Evolutionary conservation across 2,113 vertebrate species (phyloP).

Genomic region (Eulacestoma nigropectus): DNA sequence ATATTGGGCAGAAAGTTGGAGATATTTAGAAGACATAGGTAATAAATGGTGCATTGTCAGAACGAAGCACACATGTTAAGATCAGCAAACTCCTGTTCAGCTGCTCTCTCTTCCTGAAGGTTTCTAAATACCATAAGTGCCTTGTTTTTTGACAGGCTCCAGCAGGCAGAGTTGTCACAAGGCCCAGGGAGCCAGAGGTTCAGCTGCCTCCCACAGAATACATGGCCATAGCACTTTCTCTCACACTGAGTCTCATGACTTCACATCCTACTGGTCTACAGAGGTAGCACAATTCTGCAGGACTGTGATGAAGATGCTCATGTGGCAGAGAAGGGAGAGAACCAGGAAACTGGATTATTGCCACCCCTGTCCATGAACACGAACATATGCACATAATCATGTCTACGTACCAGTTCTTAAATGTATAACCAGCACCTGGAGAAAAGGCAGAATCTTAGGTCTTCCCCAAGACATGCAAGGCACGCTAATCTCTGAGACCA

Average conservation of each 20-base stretch:
- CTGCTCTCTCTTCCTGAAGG: background rate
- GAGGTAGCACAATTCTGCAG: background rate
- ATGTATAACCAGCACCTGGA: background rate
- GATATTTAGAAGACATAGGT: background rate
- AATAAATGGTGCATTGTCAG: background rate
- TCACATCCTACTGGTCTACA: background rate
- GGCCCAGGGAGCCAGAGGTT: background rate
- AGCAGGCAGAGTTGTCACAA: background rate
- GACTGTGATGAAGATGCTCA: background rate
- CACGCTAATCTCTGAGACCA: background rate
- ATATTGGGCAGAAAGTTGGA: background rate
- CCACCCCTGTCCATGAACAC: background rate
- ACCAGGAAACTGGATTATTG: background rate
- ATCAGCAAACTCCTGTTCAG: background rate
- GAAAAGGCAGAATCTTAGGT: background rate
- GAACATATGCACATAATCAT: background rate
- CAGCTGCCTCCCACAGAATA: background rate
- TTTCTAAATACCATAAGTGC: background rate
- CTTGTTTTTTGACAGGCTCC: background rate
- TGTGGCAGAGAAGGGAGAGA: background rate
- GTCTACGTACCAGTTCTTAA: background rate
- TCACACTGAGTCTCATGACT: background rate
- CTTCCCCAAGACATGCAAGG: background rate
- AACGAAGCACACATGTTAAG: background rate
- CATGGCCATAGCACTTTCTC: background rate